Percentiles rank a stretch among this genome's conserved stretches.
Evolutionary conservation across 92 coral and sea anemone genomes (phyloP).

Genomic region (Porites evermanni): DNA sequence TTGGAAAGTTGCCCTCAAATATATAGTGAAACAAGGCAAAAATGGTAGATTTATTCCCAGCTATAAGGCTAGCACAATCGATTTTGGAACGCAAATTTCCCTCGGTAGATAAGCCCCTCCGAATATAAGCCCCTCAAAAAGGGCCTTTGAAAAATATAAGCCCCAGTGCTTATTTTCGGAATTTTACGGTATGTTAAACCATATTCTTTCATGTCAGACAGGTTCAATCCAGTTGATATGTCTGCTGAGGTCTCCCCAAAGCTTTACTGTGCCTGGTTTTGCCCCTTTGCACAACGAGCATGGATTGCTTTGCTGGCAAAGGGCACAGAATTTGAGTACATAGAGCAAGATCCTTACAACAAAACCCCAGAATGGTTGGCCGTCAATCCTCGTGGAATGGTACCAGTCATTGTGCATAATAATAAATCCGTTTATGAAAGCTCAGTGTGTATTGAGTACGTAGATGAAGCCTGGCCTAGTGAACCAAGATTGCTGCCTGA

Average conservation of each 20-base stretch:
- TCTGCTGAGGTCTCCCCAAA: conserved; percentile 18
- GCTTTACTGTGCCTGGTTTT: conserved; percentile 74
- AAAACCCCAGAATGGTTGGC: conserved; percentile 80
- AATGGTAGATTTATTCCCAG: no score
- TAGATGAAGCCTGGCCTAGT: conserved; percentile 69
- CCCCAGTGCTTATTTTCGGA: no score
- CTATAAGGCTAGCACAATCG: no score
- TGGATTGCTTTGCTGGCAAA: conserved; percentile 81
- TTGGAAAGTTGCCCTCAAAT: no score
- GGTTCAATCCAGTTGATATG: not conserved
- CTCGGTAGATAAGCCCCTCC: no score
- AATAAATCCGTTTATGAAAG: conserved; percentile 74
- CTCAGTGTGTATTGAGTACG: conserved; percentile 69
- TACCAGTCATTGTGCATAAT: conserved; percentile 67
- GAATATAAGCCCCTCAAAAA: no score
- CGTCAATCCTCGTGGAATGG: conserved; percentile 77
- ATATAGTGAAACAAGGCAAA: no score
- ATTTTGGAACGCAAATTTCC: no score
- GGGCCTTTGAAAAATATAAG: no score
- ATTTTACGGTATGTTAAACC: not conserved
- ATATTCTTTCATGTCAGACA: not conserved
- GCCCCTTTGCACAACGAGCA: conserved; percentile 86
- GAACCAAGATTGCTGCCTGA: conserved; percentile 61
- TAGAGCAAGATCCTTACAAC: conserved; percentile 75
- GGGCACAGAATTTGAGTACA: conserved; percentile 74